Conservation (phyloP, 1,140 invertebrate genomes). For the Drosophila miranda region DNA sequence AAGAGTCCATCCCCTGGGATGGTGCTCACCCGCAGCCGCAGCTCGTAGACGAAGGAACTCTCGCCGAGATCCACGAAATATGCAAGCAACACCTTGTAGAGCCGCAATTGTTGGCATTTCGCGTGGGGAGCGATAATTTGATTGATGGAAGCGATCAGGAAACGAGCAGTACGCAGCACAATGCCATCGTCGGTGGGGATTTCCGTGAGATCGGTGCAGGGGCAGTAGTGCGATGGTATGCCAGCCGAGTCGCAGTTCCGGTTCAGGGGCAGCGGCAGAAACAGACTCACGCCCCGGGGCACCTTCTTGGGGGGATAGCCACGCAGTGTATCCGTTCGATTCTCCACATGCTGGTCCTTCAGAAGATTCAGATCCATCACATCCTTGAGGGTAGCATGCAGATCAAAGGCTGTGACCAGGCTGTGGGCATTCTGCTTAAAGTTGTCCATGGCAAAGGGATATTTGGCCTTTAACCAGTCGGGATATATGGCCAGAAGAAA, state of each 20-base stretch:
- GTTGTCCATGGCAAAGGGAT: constrained; percentile 86
- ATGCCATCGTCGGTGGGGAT: constrained; percentile 16
- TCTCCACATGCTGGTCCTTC: constrained; percentile 43
- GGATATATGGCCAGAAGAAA: constrained; percentile 91
- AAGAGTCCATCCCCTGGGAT: constrained; percentile 26
- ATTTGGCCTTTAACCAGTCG: constrained; percentile 86
- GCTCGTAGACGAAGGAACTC: constrained; percentile 10
- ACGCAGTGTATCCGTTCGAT: constrained; percentile 25
- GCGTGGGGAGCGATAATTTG: not conserved
- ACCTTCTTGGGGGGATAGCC: not conserved
- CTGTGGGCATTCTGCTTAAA: constrained; percentile 87
- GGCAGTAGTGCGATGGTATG: constrained; percentile 37
- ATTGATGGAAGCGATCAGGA: constrained; percentile 32
- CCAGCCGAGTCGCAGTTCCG: constrained; percentile 88
- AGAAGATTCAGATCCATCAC: constrained; percentile 83
- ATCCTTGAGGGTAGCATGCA: constrained; percentile 87
- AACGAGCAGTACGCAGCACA: constrained; percentile 33
- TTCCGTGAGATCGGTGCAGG: constrained; percentile 21
- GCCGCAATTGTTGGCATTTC: constrained; percentile 2
- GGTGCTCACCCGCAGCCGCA: constrained; percentile 24
- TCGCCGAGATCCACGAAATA: constrained; percentile 50
- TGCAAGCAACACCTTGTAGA: constrained; percentile 83
- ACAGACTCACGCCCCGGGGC: constrained; percentile 88
- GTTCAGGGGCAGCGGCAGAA: constrained; percentile 86
- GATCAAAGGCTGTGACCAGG: constrained; percentile 90